Evolutionary conservation across 1,140 invertebrate species (phyloP), one percentile per base, ranked within the genome.

Genomic region (Bombus balteatus): DNA sequence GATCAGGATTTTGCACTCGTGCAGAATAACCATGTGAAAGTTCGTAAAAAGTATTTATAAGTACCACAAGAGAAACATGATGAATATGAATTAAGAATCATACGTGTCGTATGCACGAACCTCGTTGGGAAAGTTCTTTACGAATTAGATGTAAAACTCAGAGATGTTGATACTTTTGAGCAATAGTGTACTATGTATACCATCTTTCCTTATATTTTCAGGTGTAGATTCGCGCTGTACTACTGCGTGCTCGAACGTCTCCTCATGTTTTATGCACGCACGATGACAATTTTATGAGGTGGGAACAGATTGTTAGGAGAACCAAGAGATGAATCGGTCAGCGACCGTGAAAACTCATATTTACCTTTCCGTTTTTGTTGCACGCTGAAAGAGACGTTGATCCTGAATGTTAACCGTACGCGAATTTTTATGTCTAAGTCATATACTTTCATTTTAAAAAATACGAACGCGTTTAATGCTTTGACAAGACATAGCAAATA

Each of bases 261-360:
- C 84, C 88, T 94, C 94, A 94, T 94, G 92, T 94, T 94, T 94
- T 94, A 94, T 94, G 93, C 93, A 94, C 93, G 90, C 85, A 83
- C 89, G 90, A 92, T 92, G 90, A 94, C 92, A 93, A 93, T 93
- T 94, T 94, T 93, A 93, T 89, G 90, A 93, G 90, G 77, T 85
- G 88, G 89, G 92, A 87, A 92, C 92, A 92, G 91, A 93, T 92
- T 92, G 91, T 90, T 90, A 87, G 78, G 43, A 32, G 59, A 25
- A 62, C 22, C 83, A 81, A 88, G 86, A 79, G 18, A 57, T 37
- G 74, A 72, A 59, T 81, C 68, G 74, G 74, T 78, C 74, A 83
- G 43, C 32, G 59, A 25, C 43, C 47, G 39, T 43, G 39, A 34
- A 53, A 78, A 78, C 62, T 39, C 75, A 39, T 78, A 59, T 77